Base-by-base conservation (phyloP, 2,113 vertebrate genomes). In the Myotis davidii region DNA sequence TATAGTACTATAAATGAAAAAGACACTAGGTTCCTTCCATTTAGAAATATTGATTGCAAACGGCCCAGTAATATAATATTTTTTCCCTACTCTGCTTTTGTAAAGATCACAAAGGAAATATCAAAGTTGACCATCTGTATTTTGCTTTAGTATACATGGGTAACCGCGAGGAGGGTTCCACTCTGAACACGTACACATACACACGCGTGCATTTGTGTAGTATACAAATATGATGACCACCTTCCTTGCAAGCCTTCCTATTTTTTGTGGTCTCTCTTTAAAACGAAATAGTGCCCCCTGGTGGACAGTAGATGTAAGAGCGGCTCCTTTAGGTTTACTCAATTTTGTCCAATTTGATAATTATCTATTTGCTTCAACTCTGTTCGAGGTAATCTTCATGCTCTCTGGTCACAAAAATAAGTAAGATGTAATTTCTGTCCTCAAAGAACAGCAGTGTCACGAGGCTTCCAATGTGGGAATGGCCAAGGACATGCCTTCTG, bases 281-380 rank as follows among this genome's bases (percentile, higher is more conserved):
- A 17, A 64, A 93, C 89, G 39, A 85, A 73, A 70, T 65, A 78
- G 25, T 61, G 88, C 94, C 95, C 73, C 54, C 97, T 89, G 8
- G 52, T 87, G 86, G 96, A 82, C 11, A 0, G 6, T 0, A 3
- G 70, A 2, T 3, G 0, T 65, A 17, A n/a, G 1, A 21, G 3
- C 0, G 27, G 18, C 10, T 59, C 70, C 50, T 89, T 64, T 54
- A 87, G 77, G 16, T 74, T 85, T 5, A 25, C 25, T 82, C 27
- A 17, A 3, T 61, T 92, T 88, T 54, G 21, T 92, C 89, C 7
- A 27, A 2, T 50, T 72, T 82, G 18, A 42, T 70, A 76, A 25
- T 27, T 61, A 73, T 14, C 25, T 45, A 29, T 2, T 64, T 82
- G 27, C 32, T 70, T 87, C 34, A 17, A 23, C 21, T 9, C 34